Evolutionary conservation across 2,113 vertebrate genomes (phyloP).

Genomic region (Solea solea): DNA sequence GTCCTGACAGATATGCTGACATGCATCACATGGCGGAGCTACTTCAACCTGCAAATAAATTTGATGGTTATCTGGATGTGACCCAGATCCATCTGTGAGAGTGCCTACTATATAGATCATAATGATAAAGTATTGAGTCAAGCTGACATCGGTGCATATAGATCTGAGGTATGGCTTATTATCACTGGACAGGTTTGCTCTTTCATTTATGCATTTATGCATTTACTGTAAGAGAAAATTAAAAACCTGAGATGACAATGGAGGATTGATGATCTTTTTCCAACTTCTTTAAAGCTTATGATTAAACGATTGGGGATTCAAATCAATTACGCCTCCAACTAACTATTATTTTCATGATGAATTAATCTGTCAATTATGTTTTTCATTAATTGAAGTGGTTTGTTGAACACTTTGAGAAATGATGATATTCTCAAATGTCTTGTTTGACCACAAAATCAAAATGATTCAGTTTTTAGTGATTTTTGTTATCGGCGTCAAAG

Average conservation of each 20-base stretch:
- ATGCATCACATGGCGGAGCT: conserved; percentile 20
- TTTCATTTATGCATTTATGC: neutral
- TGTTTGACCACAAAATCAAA: no score
- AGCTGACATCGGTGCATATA: conserved; percentile 9
- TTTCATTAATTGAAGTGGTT: no score
- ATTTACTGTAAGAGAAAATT: conserved; percentile 3
- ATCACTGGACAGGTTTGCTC: conserved; percentile 7
- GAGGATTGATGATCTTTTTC: no score
- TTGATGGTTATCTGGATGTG: conserved; percentile 31
- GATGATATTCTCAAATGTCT: no score
- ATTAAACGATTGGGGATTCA: no score
- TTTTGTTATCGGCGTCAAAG: no score
- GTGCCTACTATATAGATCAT: conserved; percentile 33
- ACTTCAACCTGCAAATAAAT: conserved; percentile 26
- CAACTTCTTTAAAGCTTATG: no score
- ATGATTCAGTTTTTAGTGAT: no score
- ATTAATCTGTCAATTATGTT: no score
- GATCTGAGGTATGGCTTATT: conserved; percentile 1
- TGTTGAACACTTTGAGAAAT: no score
- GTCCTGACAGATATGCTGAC: conserved; percentile 15
- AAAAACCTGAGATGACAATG: neutral
- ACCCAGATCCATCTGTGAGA: conserved; percentile 40
- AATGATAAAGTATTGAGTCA: conserved; percentile 18
- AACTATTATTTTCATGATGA: no score
- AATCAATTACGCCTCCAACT: no score